Evolutionary conservation across 2,797 vertebrate genomes (phyloP).

Genomic region (Psittacula echo): DNA sequence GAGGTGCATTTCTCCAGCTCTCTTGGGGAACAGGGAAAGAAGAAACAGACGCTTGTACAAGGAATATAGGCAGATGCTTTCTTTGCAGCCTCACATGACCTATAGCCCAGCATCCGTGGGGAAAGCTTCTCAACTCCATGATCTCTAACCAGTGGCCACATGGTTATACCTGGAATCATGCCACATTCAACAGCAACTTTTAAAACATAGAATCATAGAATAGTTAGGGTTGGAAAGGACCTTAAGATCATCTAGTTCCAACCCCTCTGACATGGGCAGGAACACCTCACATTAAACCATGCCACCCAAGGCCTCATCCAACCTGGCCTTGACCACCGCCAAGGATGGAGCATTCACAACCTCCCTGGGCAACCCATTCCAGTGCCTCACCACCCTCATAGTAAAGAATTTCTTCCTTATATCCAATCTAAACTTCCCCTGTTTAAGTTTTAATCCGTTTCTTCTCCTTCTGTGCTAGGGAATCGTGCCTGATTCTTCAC

Average conservation of each 20-base stretch:
- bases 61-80: neutral
- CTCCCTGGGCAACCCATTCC: too few species aligned
- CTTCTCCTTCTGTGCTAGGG: neutral
- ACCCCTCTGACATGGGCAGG: too few species aligned
- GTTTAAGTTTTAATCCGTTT: neutral
- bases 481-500: neutral
- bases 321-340: too few species aligned
- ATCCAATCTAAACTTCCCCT: too few species aligned
- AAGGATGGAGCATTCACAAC: too few species aligned
- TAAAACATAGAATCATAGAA: neutral
- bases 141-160: neutral
- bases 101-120: neutral
- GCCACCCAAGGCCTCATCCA: too few species aligned
- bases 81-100: neutral
- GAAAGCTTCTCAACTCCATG: neutral
- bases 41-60: neutral
- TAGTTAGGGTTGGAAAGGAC: too few species aligned
- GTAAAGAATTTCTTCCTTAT: too few species aligned
- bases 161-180: neutral
- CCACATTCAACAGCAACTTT: neutral
- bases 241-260: too few species aligned
- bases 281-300: too few species aligned
- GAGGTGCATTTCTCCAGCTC: neutral
- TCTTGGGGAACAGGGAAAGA: neutral
- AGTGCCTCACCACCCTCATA: too few species aligned